Percentiles rank a stretch among this genome's conserved stretches.
Conservation (phyloP, 2,888 invertebrate species). For the Nycteola revayana region DNA sequence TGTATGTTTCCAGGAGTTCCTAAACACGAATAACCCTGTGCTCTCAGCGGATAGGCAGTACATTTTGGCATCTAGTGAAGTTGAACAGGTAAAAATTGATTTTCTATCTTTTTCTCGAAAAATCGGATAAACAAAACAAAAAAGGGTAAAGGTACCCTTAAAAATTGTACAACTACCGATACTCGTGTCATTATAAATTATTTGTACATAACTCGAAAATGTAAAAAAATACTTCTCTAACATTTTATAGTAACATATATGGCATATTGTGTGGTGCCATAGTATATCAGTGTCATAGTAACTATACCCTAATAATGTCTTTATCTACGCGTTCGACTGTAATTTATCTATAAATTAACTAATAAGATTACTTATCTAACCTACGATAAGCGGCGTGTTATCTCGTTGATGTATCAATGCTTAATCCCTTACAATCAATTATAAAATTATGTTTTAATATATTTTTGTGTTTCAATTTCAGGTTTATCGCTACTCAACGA, state of each 20-base stretch:
- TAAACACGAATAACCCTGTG: constrained; percentile 67
- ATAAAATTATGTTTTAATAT: neutral
- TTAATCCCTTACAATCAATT: neutral
- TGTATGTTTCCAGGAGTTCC: constrained; percentile 42
- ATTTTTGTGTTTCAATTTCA: constrained; percentile 54
- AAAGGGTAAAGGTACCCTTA: too few species aligned
- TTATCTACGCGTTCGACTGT: neutral
- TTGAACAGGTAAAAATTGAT: constrained; percentile 59
- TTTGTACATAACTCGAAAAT: neutral
- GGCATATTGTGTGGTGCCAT: too few species aligned
- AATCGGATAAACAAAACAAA: neutral
- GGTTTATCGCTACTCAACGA: constrained; percentile 86
- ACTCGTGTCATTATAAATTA: too few species aligned
- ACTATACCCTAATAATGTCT: too few species aligned
- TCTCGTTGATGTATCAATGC: neutral
- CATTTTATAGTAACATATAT: too few species aligned
- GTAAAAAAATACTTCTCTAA: too few species aligned
- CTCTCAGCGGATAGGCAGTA: constrained; percentile 67
- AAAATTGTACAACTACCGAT: too few species aligned
- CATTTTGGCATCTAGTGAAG: constrained; percentile 71
- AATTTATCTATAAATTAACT: neutral
- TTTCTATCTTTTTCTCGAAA: neutral
- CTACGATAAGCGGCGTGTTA: too few species aligned
- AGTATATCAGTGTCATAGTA: too few species aligned
- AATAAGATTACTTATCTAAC: neutral